These are phyloP conservation scores for Anarsia innoxiella DNA, from an alignment of 2,888 invertebrate genomes.

Conservation along the genomic window DNA sequence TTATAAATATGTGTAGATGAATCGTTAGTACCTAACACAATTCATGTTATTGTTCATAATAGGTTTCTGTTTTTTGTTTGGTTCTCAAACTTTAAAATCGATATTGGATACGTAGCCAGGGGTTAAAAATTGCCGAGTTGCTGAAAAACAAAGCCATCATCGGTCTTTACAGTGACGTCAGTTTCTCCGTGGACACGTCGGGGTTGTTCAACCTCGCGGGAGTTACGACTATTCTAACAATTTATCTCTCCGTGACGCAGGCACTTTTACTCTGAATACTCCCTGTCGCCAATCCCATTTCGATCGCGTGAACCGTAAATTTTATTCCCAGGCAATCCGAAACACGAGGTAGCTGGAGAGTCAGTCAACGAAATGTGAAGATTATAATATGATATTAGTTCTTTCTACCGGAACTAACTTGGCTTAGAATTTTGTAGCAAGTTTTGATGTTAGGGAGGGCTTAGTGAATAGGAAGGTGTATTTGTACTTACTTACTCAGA, in stretches of 20 bases:
- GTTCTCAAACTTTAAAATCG: too few species aligned
- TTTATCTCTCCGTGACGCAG: slow-evolving; percentile 34
- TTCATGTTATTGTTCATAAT: too few species aligned
- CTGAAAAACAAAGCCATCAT: neutral
- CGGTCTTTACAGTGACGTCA: slow-evolving; percentile 3
- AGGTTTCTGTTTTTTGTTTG: too few species aligned
- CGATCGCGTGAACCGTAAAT: slow-evolving; percentile 23
- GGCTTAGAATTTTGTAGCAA: too few species aligned
- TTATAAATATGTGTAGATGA: too few species aligned
- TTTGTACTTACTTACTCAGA: too few species aligned
- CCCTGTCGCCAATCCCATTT: slow-evolving; percentile 29
- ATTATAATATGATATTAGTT: slow-evolving; percentile 23
- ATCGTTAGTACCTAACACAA: too few species aligned
- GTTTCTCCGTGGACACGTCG: slow-evolving; percentile 3
- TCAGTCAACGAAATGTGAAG: slow-evolving; percentile 30
- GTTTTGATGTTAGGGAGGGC: too few species aligned
- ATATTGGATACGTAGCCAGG: too few species aligned
- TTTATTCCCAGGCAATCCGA: slow-evolving; percentile 20
- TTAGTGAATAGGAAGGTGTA: too few species aligned
- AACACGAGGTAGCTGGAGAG: slow-evolving; percentile 23
- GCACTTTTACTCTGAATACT: slow-evolving; percentile 34
- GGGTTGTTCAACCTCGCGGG: slow-evolving; percentile 25
- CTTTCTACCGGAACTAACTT: too few species aligned
- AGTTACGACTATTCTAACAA: slow-evolving; percentile 30
- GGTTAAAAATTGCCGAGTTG: too few species aligned